Base-by-base conservation (phyloP, 2,888 invertebrate species). In the Drosophila anomalipes region DNA sequence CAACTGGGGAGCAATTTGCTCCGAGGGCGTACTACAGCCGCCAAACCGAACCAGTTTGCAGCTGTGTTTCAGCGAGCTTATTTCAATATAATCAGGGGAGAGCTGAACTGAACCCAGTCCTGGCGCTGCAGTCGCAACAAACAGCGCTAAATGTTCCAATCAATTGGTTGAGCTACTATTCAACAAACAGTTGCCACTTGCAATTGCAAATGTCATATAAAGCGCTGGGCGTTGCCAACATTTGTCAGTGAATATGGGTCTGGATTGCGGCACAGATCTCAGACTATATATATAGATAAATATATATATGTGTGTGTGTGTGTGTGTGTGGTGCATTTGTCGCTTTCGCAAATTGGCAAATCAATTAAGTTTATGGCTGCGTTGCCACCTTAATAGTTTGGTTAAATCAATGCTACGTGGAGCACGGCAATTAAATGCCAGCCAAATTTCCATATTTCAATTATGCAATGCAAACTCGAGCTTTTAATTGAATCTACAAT, bases 11-110 rank as follows among this genome's bases (percentile, higher is more conserved):
- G 49, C 74, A 75, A 67, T 74, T 79, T 79, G 39, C 57, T 59
- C 47, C 22, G 71, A 44, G 37, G 41, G 60, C 57, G 49, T 47
- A 52, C 32, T 10, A 10, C 51, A 14, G 47, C 56, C 33, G 26
- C 22, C 26, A 53, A 26, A 51, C 52, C 64, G 74, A 89, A 89
- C 90, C 86, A 76, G 86, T 87, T 86, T 91, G 85, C 86, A 86
- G 86, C 86, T 86, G 91, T 63, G 41, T 69, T 30, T 35, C 32
- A 22, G 12, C 59, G 41, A 64, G 56, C 52, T 35, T 62, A 71
- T 86, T 82, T 88, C 89, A 85, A 90, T 88, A 79, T 85, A 82
- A 88, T 85, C 85, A 82, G 89, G 87, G 91, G 90, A 82, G 79
- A 86, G 79, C 76, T 71, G 14, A 7, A 26, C 14, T 26, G 79